These are phyloP conservation scores for Periophthalmus magnuspinnatus DNA, from an alignment of 2,797 vertebrate species.

Conservation along the genomic window DNA sequence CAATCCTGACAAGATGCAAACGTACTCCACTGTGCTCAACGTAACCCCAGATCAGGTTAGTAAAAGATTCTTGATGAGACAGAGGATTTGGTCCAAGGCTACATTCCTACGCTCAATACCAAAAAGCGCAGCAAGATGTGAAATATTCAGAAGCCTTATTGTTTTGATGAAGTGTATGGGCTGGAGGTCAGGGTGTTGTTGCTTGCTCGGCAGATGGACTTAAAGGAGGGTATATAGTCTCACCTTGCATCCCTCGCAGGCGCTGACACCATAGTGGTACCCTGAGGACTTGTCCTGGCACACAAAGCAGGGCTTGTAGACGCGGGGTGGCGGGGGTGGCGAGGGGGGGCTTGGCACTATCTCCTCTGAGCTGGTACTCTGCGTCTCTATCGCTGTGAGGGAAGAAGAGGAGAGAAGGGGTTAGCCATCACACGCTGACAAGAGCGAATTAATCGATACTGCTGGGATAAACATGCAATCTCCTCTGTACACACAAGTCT, in stretches of 20 bases:
- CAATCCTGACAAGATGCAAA: constrained; percentile 4
- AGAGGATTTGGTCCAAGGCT: background rate
- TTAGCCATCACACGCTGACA: constrained; percentile 52
- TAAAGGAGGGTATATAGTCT: constrained; percentile 44
- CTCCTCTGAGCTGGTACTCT: constrained; percentile 93
- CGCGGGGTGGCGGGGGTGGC: constrained; percentile 89
- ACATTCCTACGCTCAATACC: constrained; percentile 22
- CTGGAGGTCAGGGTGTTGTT: constrained; percentile 14
- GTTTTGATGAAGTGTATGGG: constrained; percentile 16
- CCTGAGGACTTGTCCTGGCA: constrained; percentile 97
- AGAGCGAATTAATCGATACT: constrained; percentile 46
- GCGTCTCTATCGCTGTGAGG: constrained; percentile 87
- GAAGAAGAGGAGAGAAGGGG: constrained; percentile 38
- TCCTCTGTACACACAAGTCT: constrained; percentile 18
- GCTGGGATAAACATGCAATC: constrained; percentile 32
- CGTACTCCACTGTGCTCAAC: constrained; percentile 4
- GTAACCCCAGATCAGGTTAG: constrained; percentile 3
- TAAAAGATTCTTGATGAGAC: constrained; percentile 9
- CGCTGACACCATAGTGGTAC: constrained; percentile 96
- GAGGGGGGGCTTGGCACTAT: constrained; percentile 92
- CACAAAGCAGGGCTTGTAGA: constrained; percentile 96
- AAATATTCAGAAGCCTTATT: constrained; percentile 21
- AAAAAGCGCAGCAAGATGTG: constrained; percentile 21
- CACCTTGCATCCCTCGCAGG: constrained; percentile 95
- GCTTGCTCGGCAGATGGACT: constrained; percentile 58